Base-by-base conservation (phyloP, 2,888 invertebrate genomes). In the Meganola albula region DNA sequence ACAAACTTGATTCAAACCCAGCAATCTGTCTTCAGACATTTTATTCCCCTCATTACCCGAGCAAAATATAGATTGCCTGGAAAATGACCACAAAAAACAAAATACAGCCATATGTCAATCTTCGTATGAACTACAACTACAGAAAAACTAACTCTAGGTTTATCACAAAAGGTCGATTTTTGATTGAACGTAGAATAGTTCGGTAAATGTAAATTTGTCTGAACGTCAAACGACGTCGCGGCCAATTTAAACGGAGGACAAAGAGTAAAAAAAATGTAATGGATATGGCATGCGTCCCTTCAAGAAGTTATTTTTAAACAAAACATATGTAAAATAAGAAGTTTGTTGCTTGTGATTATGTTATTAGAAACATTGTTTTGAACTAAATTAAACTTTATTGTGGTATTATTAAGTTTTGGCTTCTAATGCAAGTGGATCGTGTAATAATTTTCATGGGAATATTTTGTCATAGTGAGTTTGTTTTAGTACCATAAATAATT, bases 161-260 rank as follows among this genome's bases (percentile, higher is more conserved):
- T 1, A 2, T 7, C 0, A 9, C 1, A 1, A 59, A 65, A 44
- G 50, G 68, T 48, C 48, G 48, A 11, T 7, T 33, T 10, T 51
- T 4, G 12, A 6, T 6, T 31, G 23, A 4, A 2, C 10, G 1
- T 7, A 5, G 20, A 27, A 20, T 9, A 16, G 20, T 11, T 36
- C 34, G 26, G 39, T 31, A 35, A 25, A 39, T 26, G 23, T 30
- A 38, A 41, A 27, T 42, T 42, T 34, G 43, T 48, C 2, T 25
- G 28, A 36, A 45, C 54, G 70, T 63, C 64, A 56, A 52, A 48
- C 58, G 62, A 62, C 59, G 73, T 71, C 68, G 45, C 63, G 70
- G 70, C 61, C 74, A 79, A 80, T 82, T 79, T 77, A 70, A 74
- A 68, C 63, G 58, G 56, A 57, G 72, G 71, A 51, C 42, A 46